Conservation (phyloP, 2,888 invertebrate species). For the Dolomedes plantarius region DNA sequence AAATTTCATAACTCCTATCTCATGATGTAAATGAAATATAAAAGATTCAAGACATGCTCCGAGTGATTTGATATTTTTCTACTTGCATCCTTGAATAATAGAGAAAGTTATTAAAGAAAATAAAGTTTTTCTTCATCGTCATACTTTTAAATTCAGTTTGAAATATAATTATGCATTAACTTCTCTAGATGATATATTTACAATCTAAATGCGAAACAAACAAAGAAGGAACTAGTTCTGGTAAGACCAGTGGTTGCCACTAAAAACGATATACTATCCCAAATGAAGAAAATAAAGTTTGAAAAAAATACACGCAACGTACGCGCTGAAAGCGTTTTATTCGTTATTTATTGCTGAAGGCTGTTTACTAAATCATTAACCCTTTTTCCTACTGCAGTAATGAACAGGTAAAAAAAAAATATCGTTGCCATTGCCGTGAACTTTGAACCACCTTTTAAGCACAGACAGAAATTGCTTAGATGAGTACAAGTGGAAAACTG, state of each 20-base stretch:
- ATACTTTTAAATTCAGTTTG: too few species aligned
- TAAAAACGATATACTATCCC: slow-evolving; percentile 18
- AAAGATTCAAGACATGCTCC: too few species aligned
- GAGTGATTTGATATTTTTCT: too few species aligned
- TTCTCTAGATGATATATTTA: slow-evolving; percentile 20
- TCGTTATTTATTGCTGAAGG: slow-evolving; percentile 51
- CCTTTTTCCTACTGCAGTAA: slow-evolving; percentile 44
- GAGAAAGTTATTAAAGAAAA: too few species aligned
- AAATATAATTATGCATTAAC: slow-evolving; percentile 8
- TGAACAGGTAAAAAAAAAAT: slow-evolving; percentile 32
- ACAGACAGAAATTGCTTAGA: slow-evolving; percentile 39
- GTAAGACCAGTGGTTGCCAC: slow-evolving; percentile 16
- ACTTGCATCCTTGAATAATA: too few species aligned
- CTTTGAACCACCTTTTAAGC: slow-evolving; percentile 52
- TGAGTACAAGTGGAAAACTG: slow-evolving; percentile 37
- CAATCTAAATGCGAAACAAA: slow-evolving; percentile 6
- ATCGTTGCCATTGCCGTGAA: slow-evolving; percentile 48
- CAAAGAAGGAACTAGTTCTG: slow-evolving; percentile 12
- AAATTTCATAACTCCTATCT: too few species aligned
- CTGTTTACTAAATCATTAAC: slow-evolving; percentile 67
- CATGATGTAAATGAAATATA: too few species aligned
- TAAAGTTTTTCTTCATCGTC: too few species aligned
- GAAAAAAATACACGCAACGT: neutral
- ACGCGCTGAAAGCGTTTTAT: slow-evolving; percentile 23
- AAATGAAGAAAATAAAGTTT: slow-evolving; percentile 16